Evolutionary conservation across 2,888 invertebrate species (phyloP), one percentile per base, ranked within the genome.

Genomic region (Acanthosepion pharaonis): DNA sequence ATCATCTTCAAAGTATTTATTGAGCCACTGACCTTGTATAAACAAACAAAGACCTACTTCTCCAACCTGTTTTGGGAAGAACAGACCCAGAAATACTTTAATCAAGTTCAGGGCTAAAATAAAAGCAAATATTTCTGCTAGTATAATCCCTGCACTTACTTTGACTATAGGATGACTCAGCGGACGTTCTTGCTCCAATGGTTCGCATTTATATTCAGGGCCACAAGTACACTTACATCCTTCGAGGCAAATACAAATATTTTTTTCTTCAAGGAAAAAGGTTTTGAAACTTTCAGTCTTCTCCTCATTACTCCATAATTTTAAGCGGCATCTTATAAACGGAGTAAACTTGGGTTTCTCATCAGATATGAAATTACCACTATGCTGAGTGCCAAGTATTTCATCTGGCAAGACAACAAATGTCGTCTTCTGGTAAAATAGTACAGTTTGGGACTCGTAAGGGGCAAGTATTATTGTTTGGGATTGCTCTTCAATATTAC

Each of bases 11-110:
- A 92, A 8, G 20, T 92, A 51, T 92, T 18, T 48, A 6, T 15
- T 8, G 28, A 51, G 92, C 28, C 25, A 51, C 28, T 48, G 23
- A 49, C 51, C n/a, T 51, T 51, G 8, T 51, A 92, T 92, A 25
- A 92, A 92, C 15, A 92, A 28, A 8, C 92, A 92, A 25, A 92
- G 92, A 49, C 92, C 92, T 8, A 28, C 92, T 92, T 92, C 92
- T 25, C 92, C 92, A 51, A 92, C 9, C 8, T 42, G 5, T 51
- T 51, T 20, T 5, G 92, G 51, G 92, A 92, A 92, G 25, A n/a
- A 51, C 49, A 92, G 6, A 23, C 92, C 92, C 9, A 51, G 23
- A 25, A 48, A 28, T 28, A 51, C 5, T 92, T 92, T 92, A 28
- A 92, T 11, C 48, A 51, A 92, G 25, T 51, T 92, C 11, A 49